Evolutionary conservation across 2,888 invertebrate genomes (phyloP).

Genomic region (Euspilapteryx auroguttella): DNA sequence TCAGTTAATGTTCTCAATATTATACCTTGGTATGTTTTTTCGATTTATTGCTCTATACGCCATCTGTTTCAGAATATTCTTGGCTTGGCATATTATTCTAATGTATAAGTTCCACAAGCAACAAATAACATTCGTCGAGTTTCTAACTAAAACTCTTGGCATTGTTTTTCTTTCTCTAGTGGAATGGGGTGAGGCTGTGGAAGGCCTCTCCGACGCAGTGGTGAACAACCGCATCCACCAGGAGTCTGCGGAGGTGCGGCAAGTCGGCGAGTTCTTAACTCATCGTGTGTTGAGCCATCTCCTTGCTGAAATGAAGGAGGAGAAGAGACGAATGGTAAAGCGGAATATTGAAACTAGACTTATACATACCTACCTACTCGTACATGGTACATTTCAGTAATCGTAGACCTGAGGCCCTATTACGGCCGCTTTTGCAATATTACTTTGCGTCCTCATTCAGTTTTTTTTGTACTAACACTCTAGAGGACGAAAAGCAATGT

Average conservation of each 20-base stretch:
- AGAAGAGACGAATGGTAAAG: conserved; percentile 18
- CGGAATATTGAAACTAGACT: not conserved
- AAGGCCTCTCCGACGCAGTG: conserved; percentile 28
- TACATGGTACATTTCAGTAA: too few species aligned
- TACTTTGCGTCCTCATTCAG: not conserved
- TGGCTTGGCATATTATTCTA: not conserved
- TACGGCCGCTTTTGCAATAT: too few species aligned
- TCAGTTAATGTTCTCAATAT: too few species aligned
- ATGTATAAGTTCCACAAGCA: not conserved
- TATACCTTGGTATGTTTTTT: too few species aligned
- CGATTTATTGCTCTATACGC: too few species aligned
- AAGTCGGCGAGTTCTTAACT: conserved; percentile 26
- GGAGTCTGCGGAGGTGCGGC: conserved; percentile 31
- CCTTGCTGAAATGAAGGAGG: conserved; percentile 26
- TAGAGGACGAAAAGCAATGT: too few species aligned
- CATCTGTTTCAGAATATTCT: too few species aligned
- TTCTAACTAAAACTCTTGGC: too few species aligned
- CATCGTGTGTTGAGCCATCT: conserved; percentile 25
- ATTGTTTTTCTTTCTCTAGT: conserved; percentile 16
- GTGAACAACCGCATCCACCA: conserved; percentile 27
- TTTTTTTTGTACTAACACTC: not conserved
- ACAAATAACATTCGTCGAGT: not conserved
- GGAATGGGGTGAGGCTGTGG: conserved; percentile 51
- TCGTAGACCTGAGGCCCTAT: not conserved
- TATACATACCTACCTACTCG: too few species aligned